Conservation (phyloP, 2,113 vertebrate genomes). For the Shinisaurus crocodilurus region DNA sequence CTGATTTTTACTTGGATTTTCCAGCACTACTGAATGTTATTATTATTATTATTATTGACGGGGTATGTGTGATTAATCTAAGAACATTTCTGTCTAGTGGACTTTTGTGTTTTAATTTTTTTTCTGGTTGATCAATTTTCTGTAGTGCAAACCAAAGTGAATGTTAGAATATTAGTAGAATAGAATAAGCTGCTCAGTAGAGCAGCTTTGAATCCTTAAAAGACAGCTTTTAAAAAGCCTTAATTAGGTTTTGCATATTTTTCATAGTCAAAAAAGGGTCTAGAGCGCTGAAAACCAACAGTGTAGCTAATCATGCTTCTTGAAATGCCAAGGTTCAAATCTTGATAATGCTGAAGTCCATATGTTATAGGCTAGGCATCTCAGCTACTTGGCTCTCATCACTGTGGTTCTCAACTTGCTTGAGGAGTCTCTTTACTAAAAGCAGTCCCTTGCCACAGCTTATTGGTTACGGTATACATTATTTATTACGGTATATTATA, state of each 20-base stretch:
- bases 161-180: not conserved
- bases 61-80: not conserved
- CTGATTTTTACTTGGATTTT: not conserved
- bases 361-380: no score
- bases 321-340: not conserved
- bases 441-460: no score
- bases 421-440: no score
- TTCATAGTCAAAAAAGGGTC: not conserved
- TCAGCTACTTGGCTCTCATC: no score
- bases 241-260: not conserved
- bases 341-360: not conserved
- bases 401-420: no score
- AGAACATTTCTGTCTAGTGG: not conserved
- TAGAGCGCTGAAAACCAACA: constrained; percentile 3
- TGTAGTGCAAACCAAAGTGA: not conserved
- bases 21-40: not conserved
- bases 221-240: not conserved
- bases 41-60: not conserved
- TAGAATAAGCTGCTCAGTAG: not conserved
- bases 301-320: not conserved
- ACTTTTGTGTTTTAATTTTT: not conserved
- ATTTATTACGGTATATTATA: no score
- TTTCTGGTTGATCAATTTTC: constrained; percentile 3
- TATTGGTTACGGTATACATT: no score
- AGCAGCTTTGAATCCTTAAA: not conserved